Evolutionary conservation across 64 coral and sea anemone species (phyloP), one percentile per base, ranked within the genome.

Genomic region (Dendronephthya gigantea): DNA sequence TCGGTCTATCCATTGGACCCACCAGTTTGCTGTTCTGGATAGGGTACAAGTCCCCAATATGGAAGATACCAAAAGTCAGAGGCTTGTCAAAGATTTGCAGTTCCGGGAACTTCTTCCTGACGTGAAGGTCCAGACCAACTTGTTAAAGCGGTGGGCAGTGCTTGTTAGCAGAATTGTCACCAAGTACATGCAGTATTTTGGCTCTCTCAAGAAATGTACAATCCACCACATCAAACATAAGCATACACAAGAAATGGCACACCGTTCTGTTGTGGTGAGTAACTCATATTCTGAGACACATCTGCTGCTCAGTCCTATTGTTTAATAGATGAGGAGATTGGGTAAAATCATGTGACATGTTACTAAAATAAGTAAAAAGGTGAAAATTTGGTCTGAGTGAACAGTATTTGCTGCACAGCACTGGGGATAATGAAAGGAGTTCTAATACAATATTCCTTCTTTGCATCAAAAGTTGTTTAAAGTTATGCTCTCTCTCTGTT

Each of bases 1-100:
- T 41, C 39, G 76, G 40, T 87, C 86, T 12, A 38, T 81, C 11
- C 86, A 87, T 40, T 87, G 86, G 86, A 87, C 86, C 11, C 86
- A 81, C 39, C 86, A 87, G 23, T 87, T 76, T 49, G 86, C 86
- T 49, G 52, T 70, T 31, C 86, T 36, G 29, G 86, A 4, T 45
- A 4, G 41, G 4, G 41, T 45, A 6, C 41, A 11, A 45, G 4
- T 45, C 41, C 41, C 11, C 4, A 4, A 45, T 6, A 45, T 4
- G 4, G 11, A 45, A 4, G 4, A 6, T 11, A 45, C 11, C 41
- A 45, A 45, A 45, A 45, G n/a, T n/a, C n/a, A n/a, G n/a, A n/a
- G n/a, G n/a, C n/a, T n/a, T n/a, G n/a, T n/a, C n/a, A n/a, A 66
- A 66, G 58, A 66, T 66, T 7, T 66, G 3, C 19, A 66, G 19